Conservation (phyloP, 2,797 vertebrate genomes). For the Dendrocincla fuliginosa region DNA sequence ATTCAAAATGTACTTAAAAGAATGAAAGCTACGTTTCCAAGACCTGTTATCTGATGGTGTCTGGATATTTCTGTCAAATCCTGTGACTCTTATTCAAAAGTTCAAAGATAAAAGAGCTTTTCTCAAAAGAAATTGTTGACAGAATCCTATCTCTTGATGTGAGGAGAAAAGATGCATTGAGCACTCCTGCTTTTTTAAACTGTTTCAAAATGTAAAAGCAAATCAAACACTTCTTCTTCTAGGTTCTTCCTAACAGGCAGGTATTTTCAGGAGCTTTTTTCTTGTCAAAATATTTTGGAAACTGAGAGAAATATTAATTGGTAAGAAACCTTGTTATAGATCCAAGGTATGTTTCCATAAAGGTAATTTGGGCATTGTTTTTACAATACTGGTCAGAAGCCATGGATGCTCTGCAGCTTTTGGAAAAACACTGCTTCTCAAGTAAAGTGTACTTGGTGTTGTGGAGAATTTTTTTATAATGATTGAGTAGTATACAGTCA, state of each 20-base stretch:
- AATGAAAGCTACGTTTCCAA: background rate
- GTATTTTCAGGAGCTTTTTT: background rate
- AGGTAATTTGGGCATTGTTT: background rate
- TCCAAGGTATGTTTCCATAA: background rate
- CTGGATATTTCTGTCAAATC: background rate
- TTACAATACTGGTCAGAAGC: background rate
- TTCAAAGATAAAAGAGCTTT: background rate
- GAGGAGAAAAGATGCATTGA: background rate
- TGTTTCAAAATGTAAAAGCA: background rate
- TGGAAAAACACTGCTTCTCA: background rate
- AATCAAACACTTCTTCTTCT: background rate
- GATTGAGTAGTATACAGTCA: background rate
- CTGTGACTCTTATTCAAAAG: background rate
- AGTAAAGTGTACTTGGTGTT: background rate
- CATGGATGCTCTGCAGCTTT: background rate
- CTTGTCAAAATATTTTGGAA: background rate
- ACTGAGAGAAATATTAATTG: background rate
- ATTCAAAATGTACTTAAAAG: background rate
- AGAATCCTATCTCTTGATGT: background rate
- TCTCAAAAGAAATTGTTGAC: background rate
- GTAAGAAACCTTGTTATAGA: background rate
- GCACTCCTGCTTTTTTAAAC: background rate
- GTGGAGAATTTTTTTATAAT: background rate
- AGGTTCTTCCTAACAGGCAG: background rate
- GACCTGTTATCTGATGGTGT: background rate